phyloP scores from a whole-genome alignment of 1,140 invertebrate genomes.

The Leptestheria dahalacensis region DNA sequence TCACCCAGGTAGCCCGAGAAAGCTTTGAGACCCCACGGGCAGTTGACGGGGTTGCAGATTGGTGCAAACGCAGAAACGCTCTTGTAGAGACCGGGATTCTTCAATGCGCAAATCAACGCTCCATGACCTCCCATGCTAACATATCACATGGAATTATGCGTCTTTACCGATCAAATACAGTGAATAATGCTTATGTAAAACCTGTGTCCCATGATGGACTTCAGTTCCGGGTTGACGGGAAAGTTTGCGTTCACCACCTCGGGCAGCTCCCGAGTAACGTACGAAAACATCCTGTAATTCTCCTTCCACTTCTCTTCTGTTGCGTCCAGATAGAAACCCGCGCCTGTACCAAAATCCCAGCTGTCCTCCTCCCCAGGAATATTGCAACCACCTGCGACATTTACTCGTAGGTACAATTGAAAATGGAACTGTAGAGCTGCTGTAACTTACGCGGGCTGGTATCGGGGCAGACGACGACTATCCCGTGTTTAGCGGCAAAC shows the following conservation, averaged over 20 bases:
- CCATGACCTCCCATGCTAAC: slow-evolving; percentile 94
- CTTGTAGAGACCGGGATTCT: slow-evolving; percentile 77
- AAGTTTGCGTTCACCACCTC: slow-evolving; percentile 61
- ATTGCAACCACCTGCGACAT: slow-evolving; percentile 50
- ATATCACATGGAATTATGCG: background rate
- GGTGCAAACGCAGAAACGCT: slow-evolving; percentile 94
- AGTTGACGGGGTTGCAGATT: slow-evolving; percentile 73
- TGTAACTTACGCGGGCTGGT: slow-evolving; percentile 68
- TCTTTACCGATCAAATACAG: background rate
- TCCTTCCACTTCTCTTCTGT: slow-evolving; percentile 77
- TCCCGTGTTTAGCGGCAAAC: slow-evolving; percentile 60
- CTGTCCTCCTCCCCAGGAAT: slow-evolving; percentile 77
- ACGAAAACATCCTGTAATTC: slow-evolving; percentile 93
- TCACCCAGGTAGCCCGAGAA: slow-evolving; percentile 74
- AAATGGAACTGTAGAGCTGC: slow-evolving; percentile 1
- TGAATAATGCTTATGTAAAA: slow-evolving; percentile 23
- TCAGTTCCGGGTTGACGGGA: slow-evolving; percentile 35
- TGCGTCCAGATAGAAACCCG: slow-evolving; percentile 93
- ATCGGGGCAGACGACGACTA: slow-evolving; percentile 82
- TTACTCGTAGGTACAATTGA: slow-evolving; percentile 10
- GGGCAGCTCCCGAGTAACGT: slow-evolving; percentile 80
- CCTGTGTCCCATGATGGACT: slow-evolving; percentile 78
- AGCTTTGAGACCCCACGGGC: slow-evolving; percentile 75
- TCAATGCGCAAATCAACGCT: slow-evolving; percentile 76
- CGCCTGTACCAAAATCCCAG: slow-evolving; percentile 88